These are phyloP conservation scores for Heloderma charlesbogerti DNA, from an alignment of 2,113 vertebrate species.

Conservation along the genomic window DNA sequence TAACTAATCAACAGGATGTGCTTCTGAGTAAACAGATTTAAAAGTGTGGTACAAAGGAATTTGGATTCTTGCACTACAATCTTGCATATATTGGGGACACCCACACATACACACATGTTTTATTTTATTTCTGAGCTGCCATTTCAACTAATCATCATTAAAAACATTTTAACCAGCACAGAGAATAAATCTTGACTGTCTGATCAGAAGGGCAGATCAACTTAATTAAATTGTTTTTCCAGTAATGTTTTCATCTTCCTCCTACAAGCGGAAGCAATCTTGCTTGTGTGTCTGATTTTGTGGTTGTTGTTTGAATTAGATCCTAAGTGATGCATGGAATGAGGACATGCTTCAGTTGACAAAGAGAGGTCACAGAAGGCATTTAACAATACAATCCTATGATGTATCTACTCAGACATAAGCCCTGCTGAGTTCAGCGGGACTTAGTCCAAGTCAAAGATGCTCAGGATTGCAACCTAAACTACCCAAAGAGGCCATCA, in stretches of 20 bases:
- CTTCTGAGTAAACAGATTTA: not conserved
- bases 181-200: not conserved
- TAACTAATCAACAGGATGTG: not conserved
- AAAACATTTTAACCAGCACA: not conserved
- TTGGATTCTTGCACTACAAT: not conserved
- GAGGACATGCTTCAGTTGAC: not conserved
- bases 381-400: not conserved
- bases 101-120: not conserved
- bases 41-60: not conserved
- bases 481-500: not conserved
- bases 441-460: not conserved
- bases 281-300: not conserved
- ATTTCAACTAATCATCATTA: not conserved
- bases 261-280: not conserved
- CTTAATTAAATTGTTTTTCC: not conserved
- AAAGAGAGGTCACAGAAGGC: not conserved
- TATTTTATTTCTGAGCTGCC: not conserved
- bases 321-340: not conserved
- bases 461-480: not conserved
- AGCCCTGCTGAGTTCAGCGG: no score
- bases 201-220: not conserved
- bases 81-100: not conserved
- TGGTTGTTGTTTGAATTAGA: not conserved
- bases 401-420: not conserved
- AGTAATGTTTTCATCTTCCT: constrained; percentile 1